A percentile compares a stretch with the other conserved stretches of the same genome.
Evolutionary conservation across 2,888 invertebrate species (phyloP).

Genomic region (Scaeva pyrastri): DNA sequence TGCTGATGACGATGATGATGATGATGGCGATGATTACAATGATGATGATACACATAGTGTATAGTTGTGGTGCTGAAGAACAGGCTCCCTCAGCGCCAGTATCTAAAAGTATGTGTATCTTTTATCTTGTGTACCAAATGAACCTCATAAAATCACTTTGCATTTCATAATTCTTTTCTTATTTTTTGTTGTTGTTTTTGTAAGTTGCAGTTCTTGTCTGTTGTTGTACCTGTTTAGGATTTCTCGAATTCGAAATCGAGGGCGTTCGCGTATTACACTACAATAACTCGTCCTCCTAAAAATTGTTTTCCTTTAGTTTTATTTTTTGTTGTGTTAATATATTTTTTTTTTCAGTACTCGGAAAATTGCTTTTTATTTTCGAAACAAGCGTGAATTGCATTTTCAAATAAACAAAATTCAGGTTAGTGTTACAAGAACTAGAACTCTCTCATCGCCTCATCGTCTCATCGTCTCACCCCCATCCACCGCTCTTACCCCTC

Average conservation of each 20-base stretch:
- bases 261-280: conserved; percentile 60
- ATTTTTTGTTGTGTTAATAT: conserved; percentile 35
- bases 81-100: conserved; percentile 25
- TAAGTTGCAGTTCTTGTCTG: not conserved
- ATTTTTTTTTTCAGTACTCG: conserved; percentile 45
- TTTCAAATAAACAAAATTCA: conserved; percentile 70
- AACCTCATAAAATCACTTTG: conserved; percentile 73
- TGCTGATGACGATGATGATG: conserved; percentile 27
- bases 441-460: not conserved
- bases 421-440: conserved; percentile 61
- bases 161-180: conserved; percentile 60
- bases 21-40: conserved; percentile 25
- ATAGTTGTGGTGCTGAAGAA: conserved; percentile 24
- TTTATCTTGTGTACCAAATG: conserved; percentile 47
- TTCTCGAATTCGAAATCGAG: conserved; percentile 69
- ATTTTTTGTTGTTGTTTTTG: not conserved
- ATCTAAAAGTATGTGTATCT: conserved; percentile 6
- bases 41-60: conserved; percentile 26
- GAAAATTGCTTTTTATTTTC: conserved; percentile 52
- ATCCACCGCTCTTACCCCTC: not conserved
- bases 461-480: not conserved
- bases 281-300: conserved; percentile 37
- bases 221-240: conserved; percentile 48
- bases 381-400: conserved; percentile 65
- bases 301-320: conserved; percentile 49